These are phyloP conservation scores for Greenwoodochromis staneri DNA, from an alignment of 2,113 vertebrate genomes.

Conservation along the genomic window DNA sequence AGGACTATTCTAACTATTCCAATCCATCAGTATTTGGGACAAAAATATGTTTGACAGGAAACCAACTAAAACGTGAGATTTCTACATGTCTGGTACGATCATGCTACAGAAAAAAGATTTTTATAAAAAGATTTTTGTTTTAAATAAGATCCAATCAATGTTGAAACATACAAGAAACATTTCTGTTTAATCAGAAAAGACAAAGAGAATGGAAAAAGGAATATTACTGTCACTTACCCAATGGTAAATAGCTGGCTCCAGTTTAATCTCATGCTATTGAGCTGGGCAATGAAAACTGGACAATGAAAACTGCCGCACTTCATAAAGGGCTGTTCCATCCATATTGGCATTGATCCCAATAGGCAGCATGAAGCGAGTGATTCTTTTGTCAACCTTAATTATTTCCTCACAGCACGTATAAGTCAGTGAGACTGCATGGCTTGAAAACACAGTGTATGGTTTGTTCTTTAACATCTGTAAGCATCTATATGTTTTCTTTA, in stretches of 20 bases:
- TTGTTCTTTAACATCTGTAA: background rate
- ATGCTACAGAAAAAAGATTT: background rate
- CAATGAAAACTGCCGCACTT: background rate
- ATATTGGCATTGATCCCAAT: background rate
- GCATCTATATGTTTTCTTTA: background rate
- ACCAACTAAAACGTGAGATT: background rate
- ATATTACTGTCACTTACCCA: background rate
- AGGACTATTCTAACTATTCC: rapidly evolving
- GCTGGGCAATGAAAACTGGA: background rate
- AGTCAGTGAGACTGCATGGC: background rate
- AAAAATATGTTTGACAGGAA: background rate
- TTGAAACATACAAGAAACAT: background rate
- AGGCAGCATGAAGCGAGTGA: background rate
- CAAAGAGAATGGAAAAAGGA: background rate
- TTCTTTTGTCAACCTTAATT: background rate
- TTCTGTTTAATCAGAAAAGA: background rate
- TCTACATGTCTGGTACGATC: background rate
- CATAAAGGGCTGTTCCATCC: background rate
- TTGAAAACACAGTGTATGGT: background rate
- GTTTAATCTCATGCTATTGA: background rate
- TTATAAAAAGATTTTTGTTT: background rate
- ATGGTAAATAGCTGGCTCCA: background rate
- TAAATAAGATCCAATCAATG: background rate
- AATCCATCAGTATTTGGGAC: background rate
- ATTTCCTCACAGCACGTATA: background rate